Conservation (phyloP, 2,888 invertebrate species). For the Orthosia cruda region DNA sequence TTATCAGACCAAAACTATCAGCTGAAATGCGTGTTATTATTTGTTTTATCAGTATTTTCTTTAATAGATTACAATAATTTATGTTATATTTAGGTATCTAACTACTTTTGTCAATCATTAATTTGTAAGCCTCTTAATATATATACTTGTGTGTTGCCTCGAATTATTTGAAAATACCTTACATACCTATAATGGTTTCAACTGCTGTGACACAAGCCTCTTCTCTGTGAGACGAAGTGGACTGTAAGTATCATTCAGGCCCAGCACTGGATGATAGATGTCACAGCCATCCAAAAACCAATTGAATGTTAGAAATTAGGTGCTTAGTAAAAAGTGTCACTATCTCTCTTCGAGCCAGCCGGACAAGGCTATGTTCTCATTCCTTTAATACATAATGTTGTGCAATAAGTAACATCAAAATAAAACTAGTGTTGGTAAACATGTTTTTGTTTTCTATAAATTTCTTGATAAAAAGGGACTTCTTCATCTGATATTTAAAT, state of each 20-base stretch:
- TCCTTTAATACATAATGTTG: conserved; percentile 12
- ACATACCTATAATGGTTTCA: too few species aligned
- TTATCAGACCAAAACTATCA: conserved; percentile 22
- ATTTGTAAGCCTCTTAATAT: neutral
- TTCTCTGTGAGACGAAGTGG: too few species aligned
- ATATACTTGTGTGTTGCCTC: too few species aligned
- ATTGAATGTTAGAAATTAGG: neutral
- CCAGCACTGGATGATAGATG: too few species aligned
- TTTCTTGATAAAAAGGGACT: neutral
- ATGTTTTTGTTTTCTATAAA: neutral
- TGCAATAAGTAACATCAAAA: conserved; percentile 3
- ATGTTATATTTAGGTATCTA: neutral
- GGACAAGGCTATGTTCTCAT: conserved; percentile 1
- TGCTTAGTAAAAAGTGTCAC: neutral
- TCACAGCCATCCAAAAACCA: too few species aligned
- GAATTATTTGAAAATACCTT: neutral
- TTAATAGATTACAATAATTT: neutral
- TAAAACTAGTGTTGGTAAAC: neutral
- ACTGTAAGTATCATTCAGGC: too few species aligned
- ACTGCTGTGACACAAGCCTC: too few species aligned
- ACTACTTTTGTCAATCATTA: neutral
- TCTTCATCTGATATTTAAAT: too few species aligned
- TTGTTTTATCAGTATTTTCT: conserved; percentile 20
- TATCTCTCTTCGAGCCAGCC: neutral
- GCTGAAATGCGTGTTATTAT: conserved; percentile 1